These are phyloP conservation scores for Zoanthus solanderi DNA, from an alignment of 92 coral and sea anemone species.

Conservation along the genomic window DNA sequence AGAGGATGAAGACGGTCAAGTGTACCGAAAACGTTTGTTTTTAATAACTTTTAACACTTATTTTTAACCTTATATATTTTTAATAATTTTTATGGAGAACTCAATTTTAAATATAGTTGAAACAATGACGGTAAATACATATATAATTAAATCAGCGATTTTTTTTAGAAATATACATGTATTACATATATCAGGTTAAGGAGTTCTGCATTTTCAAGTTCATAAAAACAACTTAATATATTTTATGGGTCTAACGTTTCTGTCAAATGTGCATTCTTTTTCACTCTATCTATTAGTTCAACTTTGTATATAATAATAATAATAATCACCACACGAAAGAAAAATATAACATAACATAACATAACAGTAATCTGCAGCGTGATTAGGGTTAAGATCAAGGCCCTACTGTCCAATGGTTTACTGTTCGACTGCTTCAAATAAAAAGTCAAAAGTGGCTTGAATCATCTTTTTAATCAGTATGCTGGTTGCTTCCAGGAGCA, in stretches of 20 bases:
- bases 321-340: neutral
- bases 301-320: neutral
- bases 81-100: no score
- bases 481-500: conserved; percentile 11
- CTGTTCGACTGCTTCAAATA: conserved; percentile 16
- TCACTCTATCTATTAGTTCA: conserved; percentile 17
- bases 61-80: no score
- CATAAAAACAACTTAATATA: neutral
- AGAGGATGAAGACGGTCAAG: no score
- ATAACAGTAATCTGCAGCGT: conserved; percentile 31
- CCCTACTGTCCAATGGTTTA: conserved; percentile 33
- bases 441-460: conserved; percentile 30
- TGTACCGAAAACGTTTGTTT: no score
- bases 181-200: conserved; percentile 13
- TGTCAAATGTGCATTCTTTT: conserved; percentile 22
- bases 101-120: no score
- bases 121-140: conserved; percentile 3
- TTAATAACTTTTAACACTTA: no score
- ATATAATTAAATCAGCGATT: conserved; percentile 16
- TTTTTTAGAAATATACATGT: neutral
- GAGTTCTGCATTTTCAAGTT: conserved; percentile 9
- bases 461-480: conserved; percentile 11
- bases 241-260: conserved; percentile 20
- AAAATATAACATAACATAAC: conserved; percentile 6
- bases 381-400: conserved; percentile 36